Evolutionary conservation across 2,888 invertebrate genomes (phyloP).

Genomic region (Netelia fuscicornis): DNA sequence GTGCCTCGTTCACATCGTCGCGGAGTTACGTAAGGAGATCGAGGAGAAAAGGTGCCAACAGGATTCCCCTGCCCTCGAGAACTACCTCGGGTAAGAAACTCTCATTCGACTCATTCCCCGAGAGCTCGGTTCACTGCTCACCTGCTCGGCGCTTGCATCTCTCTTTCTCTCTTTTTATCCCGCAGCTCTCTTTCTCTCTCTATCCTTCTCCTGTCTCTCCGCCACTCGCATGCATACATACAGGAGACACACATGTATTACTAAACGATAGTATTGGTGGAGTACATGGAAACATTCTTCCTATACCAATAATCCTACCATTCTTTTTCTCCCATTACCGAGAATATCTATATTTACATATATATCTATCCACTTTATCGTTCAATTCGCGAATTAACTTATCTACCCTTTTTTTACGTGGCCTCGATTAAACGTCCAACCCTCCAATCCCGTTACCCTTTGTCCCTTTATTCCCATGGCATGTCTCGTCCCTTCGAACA

Average conservation of each 20-base stretch:
- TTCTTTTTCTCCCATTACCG: not conserved
- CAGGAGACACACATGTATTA: slow-evolving; percentile 15
- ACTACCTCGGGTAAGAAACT: slow-evolving; percentile 90
- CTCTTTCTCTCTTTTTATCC: slow-evolving; percentile 44
- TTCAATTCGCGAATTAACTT: slow-evolving; percentile 31
- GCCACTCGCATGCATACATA: slow-evolving; percentile 24
- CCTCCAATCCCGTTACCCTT: slow-evolving; percentile 61
- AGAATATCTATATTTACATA: not conserved
- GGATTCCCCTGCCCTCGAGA: slow-evolving; percentile 93
- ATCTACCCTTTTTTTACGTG: slow-evolving; percentile 25
- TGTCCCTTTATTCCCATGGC: slow-evolving; percentile 65
- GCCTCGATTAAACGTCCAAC: slow-evolving; percentile 35
- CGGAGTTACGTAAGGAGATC: slow-evolving; percentile 96
- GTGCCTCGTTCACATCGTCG: slow-evolving; percentile 97
- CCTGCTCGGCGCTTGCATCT: slow-evolving; percentile 68
- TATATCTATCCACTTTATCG: not conserved
- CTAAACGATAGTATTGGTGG: slow-evolving; percentile 11
- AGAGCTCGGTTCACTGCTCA: slow-evolving; percentile 74
- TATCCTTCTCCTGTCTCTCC: slow-evolving; percentile 11
- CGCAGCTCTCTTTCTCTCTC: slow-evolving; percentile 30
- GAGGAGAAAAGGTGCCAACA: slow-evolving; percentile 95
- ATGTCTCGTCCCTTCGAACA: slow-evolving; percentile 63
- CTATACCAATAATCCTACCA: slow-evolving; percentile 45
- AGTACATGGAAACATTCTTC: slow-evolving; percentile 44
- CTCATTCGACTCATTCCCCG: slow-evolving; percentile 81